A percentile compares a stretch with the other conserved stretches of the same genome.
phyloP scores from a whole-genome alignment of 2,888 invertebrate genomes.

The Erpobdella octoculata region DNA sequence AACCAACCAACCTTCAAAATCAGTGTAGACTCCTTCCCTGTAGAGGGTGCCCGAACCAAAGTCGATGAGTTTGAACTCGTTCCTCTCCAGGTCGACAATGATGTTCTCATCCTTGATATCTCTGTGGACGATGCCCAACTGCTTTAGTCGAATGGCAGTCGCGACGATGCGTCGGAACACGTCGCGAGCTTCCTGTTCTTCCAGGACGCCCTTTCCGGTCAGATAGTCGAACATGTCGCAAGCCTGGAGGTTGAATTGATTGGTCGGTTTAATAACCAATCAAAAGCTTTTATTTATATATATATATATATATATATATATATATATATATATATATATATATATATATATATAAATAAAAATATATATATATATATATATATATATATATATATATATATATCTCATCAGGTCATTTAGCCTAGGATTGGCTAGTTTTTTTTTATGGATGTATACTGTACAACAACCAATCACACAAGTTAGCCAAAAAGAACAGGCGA shows the following conservation, averaged over 20 bases:
- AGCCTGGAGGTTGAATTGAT: constrained; percentile 42
- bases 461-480: not conserved
- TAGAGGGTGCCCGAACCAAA: constrained; percentile 60
- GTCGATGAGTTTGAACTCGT: constrained; percentile 58
- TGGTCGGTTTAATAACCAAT: not conserved
- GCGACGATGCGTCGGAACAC: constrained; percentile 58
- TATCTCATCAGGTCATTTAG: too few species aligned
- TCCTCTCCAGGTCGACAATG: constrained; percentile 57
- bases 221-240: constrained; percentile 61
- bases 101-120: constrained; percentile 62
- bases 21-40: constrained; percentile 57
- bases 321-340: too few species aligned
- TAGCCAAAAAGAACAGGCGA: not conserved
- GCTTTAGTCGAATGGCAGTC: constrained; percentile 55
- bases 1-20: constrained; percentile 58
- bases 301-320: too few species aligned
- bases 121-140: constrained; percentile 57
- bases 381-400: too few species aligned
- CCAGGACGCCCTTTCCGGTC: constrained; percentile 56
- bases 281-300: not conserved
- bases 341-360: too few species aligned
- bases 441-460: not conserved
- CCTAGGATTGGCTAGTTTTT: not conserved
- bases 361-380: too few species aligned
- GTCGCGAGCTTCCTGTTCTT: constrained; percentile 55